These are phyloP conservation scores for Ceuthmochares aereus DNA, from an alignment of 2,113 vertebrate species.

Conservation along the genomic window DNA sequence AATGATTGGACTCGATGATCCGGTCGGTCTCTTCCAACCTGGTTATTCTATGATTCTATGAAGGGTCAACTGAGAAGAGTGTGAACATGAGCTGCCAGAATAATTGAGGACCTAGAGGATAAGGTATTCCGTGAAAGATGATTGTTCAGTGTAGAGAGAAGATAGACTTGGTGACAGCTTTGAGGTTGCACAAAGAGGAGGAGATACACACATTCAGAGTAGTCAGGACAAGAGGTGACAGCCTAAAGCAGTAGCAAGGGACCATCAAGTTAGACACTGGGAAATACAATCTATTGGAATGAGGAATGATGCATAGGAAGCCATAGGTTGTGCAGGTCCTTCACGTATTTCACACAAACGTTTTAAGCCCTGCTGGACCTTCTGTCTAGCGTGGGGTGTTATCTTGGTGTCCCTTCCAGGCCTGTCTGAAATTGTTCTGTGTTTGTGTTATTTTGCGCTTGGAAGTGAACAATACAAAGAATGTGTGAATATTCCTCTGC, in stretches of 20 bases:
- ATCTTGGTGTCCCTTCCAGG: not conserved
- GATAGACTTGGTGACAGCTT: not conserved
- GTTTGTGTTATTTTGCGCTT: not conserved
- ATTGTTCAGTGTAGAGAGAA: not conserved
- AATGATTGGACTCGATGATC: too few relatives aligned
- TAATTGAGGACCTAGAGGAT: not conserved
- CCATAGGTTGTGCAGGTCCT: accelerated
- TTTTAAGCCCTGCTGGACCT: not conserved
- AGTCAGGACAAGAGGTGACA: not conserved
- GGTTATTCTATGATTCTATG: too few relatives aligned
- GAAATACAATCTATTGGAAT: not conserved
- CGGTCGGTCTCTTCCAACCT: too few relatives aligned
- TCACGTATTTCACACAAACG: not conserved
- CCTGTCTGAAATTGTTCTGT: not conserved
- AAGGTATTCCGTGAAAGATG: not conserved
- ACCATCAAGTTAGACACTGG: not conserved
- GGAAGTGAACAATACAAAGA: not conserved
- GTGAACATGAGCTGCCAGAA: not conserved
- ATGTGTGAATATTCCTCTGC: not conserved
- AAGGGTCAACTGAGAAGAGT: not conserved
- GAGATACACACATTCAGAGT: not conserved
- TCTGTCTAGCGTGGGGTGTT: too few relatives aligned
- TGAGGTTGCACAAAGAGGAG: not conserved
- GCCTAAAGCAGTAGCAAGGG: not conserved
- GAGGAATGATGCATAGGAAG: not conserved